Base-by-base conservation (phyloP, 1,140 invertebrate genomes). In the Meteorus sp. region DNA sequence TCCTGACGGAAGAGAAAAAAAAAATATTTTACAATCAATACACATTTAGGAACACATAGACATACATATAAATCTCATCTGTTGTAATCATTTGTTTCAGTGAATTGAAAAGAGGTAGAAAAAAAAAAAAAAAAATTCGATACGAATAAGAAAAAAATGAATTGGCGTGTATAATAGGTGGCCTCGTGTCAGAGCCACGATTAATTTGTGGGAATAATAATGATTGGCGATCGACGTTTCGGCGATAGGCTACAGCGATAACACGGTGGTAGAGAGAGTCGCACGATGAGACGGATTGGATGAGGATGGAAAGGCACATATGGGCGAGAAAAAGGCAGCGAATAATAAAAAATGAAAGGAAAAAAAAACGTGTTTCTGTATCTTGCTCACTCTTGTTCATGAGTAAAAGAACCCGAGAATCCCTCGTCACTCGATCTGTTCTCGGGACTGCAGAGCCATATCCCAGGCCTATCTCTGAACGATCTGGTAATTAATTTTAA, bases 401-500 rank as follows among this genome's bases (percentile, higher is more conserved):
- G 37, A 19, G 15, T 35, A 31, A 48, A 15, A 54, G 47, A 56
- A 50, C 56, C 22, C 45, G 29, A 33, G 47, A 37, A 56, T 59
- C 63, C 60, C 60, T 65, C 64, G 60, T 66, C 65, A 65, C 61
- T 66, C 61, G 37, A 56, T 59, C 56, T 59, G 22, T 53, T 64
- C 47, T 52, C 54, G 35, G 31, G 45, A 48, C 57, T 56, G 39
- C 35, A 19, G 43, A 33, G 25, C 57, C 54, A 31, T 45, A 45
- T 51, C 45, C 45, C 45, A 19, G 17, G 27, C 58, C 60, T 65
- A 68, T 68, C 66, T 60, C 43, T 31, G 15, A 8, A 56, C 59
- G 62, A 68, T 68, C 64, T 66, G 59, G 61, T 68, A 68, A 68
- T 68, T 68, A 68, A 68, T 68, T 68, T 68, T 68, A 68, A 68